These are phyloP conservation scores for Temnothorax unifasciatus DNA, from an alignment of 2,888 invertebrate species.

Conservation along the genomic window DNA sequence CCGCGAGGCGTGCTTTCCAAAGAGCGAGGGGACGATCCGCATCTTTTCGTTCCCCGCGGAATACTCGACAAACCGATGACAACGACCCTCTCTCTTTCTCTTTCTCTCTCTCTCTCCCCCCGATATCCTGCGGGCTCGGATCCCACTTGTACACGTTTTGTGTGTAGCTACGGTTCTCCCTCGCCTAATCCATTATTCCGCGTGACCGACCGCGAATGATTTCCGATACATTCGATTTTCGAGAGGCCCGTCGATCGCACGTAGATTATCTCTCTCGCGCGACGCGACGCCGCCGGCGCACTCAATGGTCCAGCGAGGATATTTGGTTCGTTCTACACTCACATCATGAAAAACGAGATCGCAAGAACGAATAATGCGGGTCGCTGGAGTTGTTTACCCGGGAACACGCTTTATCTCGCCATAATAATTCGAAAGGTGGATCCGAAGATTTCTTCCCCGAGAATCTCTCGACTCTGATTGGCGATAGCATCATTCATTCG, in stretches of 20 bases:
- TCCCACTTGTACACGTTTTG: slow-evolving; percentile 43
- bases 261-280: slow-evolving; percentile 64
- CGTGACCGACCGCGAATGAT: slow-evolving; percentile 72
- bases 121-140: neutral
- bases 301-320: slow-evolving; percentile 62
- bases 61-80: neutral
- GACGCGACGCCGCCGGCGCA: neutral
- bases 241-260: slow-evolving; percentile 69
- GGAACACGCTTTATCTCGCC: neutral
- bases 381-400: slow-evolving; percentile 1
- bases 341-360: slow-evolving; percentile 64
- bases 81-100: slow-evolving; percentile 18
- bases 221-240: slow-evolving; percentile 72
- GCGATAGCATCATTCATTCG: neutral
- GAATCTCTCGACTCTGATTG: neutral
- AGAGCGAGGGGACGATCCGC: slow-evolving; percentile 64
- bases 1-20: slow-evolving; percentile 50
- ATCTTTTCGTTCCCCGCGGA: slow-evolving; percentile 56
- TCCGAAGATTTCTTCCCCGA: neutral
- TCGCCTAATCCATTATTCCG: slow-evolving; percentile 75
- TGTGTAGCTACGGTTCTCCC: slow-evolving; percentile 60
- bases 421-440: neutral
- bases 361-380: slow-evolving; percentile 45
- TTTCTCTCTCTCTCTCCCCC: neutral
- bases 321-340: slow-evolving; percentile 64